A percentile compares a stretch with the other conserved stretches of the same genome.
phyloP scores from a whole-genome alignment of 2,888 invertebrate genomes.

The Athalia cordata region DNA sequence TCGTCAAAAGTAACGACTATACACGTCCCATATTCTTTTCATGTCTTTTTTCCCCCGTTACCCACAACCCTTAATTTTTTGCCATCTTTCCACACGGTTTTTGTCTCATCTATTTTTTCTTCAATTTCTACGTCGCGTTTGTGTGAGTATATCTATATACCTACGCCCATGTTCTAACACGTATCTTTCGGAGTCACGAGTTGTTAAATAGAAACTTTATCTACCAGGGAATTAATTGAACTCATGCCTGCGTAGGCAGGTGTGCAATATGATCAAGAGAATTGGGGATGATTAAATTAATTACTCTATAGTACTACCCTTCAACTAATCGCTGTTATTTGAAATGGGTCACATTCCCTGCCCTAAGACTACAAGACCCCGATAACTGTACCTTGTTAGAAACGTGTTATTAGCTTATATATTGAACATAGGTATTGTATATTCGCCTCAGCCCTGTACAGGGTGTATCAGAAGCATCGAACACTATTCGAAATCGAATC shows the following conservation, averaged over 20 bases:
- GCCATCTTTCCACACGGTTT: not conserved
- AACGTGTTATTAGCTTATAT: no score
- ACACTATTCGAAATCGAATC: no score
- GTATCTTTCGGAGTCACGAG: no score
- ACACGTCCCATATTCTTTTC: not conserved
- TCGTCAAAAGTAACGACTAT: conserved; percentile 36
- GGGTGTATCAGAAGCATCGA: no score
- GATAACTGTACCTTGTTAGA: not conserved
- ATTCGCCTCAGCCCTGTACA: no score
- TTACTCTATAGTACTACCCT: not conserved
- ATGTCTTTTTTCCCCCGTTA: not conserved
- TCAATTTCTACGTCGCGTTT: not conserved
- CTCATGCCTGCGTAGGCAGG: not conserved
- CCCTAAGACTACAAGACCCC: not conserved
- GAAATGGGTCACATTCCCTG: not conserved
- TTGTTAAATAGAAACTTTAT: no score
- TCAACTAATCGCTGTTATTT: not conserved
- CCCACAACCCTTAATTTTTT: conserved; percentile 16
- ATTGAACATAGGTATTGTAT: no score
- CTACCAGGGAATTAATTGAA: no score
- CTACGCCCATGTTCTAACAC: no score
- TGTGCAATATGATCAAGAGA: not conserved
- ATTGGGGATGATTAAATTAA: conserved; percentile 1
- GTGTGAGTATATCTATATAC: not conserved
- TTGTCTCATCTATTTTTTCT: not conserved